Base-by-base conservation (phyloP, 2,888 invertebrate species). In the Andrena hattorfiana region DNA sequence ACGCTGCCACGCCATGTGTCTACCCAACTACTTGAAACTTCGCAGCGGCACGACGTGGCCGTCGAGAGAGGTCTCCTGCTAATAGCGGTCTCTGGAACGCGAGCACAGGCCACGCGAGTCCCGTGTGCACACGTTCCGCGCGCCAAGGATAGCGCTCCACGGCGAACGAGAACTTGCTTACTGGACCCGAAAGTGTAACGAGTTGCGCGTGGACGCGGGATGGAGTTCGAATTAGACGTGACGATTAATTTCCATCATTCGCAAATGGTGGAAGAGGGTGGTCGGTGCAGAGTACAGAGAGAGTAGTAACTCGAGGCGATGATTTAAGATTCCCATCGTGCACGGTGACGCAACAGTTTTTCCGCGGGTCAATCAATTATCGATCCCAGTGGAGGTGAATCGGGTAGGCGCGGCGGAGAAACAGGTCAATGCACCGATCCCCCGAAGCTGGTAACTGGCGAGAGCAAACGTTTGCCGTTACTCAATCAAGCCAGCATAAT, bases 401-500 rank as follows among this genome's bases (percentile, higher is more conserved):
- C 20, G 20, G 59, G 32, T 16, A 13, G 56, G 62, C 10, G 20
- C 26, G 49, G 49, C 56, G 13, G 63, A 28, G 86, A 78, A 85
- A 83, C 85, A 77, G 79, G 84, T 82, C 84, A 79, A 77, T 71
- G 83, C 84, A 86, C 85, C 75, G 74, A 80, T 81, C 75, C 66
- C 51, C 72, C 72, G 85, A 79, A 77, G 71, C 74, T 62, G 74
- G 83, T 76, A 76, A 85, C 82, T 42, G 75, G 84, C 78, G 73
- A 92, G 88, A 89, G 93, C 91, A 94, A 93, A 94, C 93, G 93
- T 93, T 94, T 94, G 92, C 93, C 90, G 92, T 93, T 92, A 92
- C 93, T 82, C 93, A 94, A 94, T 94, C 93, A 94, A 93, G 92
- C 93, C 90, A 87, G 89, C 92, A 93, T 93, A 94, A 94, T 94